Base-by-base conservation (phyloP, 2,888 invertebrate genomes). In the Choristoneura rosaceana region DNA sequence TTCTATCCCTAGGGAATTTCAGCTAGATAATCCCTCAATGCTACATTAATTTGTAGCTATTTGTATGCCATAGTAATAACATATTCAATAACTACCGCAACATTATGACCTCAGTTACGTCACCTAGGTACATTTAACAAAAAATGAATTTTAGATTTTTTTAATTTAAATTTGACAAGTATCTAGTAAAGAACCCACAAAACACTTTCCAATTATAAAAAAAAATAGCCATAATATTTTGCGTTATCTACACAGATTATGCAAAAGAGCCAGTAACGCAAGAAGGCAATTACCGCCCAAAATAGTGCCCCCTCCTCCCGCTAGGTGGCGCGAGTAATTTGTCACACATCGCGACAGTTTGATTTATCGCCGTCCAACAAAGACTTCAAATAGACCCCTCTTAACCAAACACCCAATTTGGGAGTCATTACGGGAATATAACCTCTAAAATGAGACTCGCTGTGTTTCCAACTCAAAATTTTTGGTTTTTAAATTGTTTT, bases 341-440 rank as follows among this genome's bases (percentile, higher is more conserved):
- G 92, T 93, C 92, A 93, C 90, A 85, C 87, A 85, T 84, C 87
- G 84, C 89, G 91, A 92, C 91, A 88, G 87, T 75, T 76, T 93
- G 93, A 93, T 93, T 93, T 90, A 93, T 93, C 83, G 79, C 85
- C 83, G 77, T 79, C 82, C 82, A 82, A 87, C 89, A 90, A 90
- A 90, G 88, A 87, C 88, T 86, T 86, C 88, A 90, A 92, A 92
- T 91, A 91, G 85, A 85, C 81, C 88, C 89, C 86, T 87, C 84
- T 83, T 79, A 86, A 84, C 82, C 90, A 89, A 92, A 91, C 91
- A 92, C 87, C 88, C 89, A 85, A 90, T 91, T 90, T 88, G 79
- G 84, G 76, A 77, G 79, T 84, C 87, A 91, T 92, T 89, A 89
- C 79, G 80, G 82, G 84, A 90, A 88, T 84, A 83, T 87, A 84